Percentiles rank a stretch among this genome's conserved stretches.
Conservation (phyloP, 2,113 vertebrate genomes). For the Delphinus delphis region DNA sequence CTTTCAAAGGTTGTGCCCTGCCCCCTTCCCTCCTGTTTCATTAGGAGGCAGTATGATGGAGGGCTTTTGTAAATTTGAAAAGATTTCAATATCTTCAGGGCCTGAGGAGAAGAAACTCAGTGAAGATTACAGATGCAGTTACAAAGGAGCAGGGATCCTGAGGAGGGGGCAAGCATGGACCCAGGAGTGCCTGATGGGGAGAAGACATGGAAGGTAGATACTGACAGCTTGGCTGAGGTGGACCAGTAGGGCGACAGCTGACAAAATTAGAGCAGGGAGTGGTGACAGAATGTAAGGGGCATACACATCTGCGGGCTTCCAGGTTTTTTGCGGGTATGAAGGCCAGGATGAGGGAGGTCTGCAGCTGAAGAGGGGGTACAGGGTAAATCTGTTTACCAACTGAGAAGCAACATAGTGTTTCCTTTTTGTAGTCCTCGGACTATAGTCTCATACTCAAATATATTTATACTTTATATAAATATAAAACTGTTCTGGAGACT, state of each 20-base stretch:
- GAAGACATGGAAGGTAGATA: not conserved
- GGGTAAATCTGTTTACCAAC: not conserved
- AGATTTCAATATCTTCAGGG: not conserved
- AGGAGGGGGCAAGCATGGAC: not conserved
- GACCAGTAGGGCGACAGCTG: not conserved
- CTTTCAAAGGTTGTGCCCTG: no score
- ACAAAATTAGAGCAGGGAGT: not conserved
- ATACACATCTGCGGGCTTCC: not conserved
- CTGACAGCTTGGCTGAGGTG: not conserved
- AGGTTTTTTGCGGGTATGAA: not conserved
- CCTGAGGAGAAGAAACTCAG: not conserved
- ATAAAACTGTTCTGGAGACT: not conserved
- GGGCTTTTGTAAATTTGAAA: not conserved
- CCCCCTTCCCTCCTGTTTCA: no score
- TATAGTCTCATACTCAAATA: not conserved
- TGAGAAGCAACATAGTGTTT: not conserved
- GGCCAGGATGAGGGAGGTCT: not conserved
- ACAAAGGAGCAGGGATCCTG: not conserved
- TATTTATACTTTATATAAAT: not conserved
- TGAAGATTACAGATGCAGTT: not conserved
- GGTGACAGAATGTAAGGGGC: not conserved
- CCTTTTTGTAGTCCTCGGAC: not conserved
- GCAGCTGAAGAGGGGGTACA: no score
- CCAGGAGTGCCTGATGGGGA: not conserved
- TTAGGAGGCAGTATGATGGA: not conserved